Base-by-base conservation (phyloP, 2,888 invertebrate species). In the Monopis laevigella region DNA sequence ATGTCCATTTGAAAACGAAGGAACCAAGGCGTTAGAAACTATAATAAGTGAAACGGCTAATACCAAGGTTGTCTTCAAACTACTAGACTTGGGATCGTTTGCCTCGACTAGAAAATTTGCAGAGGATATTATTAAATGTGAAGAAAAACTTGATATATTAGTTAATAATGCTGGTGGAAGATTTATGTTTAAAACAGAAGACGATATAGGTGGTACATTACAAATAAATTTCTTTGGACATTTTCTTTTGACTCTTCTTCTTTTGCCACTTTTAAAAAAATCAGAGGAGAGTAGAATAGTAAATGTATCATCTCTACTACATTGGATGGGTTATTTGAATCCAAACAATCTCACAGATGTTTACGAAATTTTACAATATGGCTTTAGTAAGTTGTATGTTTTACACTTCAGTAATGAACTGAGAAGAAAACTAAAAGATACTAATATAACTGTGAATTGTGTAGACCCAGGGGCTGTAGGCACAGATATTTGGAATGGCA, bases 181-280 rank as follows among this genome's bases (percentile, higher is more conserved):
- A 2, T 36, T 36, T 11, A 85, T 78, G 36, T 80, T 74, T 27
- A 74, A 84, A 41, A 90, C 92, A 13, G 86, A 87, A 52, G 95
- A 96, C 56, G 93, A 90, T 1, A 67, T 96, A 46, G 94, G 96
- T 61, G 74, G 88, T 46, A 92, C 92, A 7, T 93, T 96, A 90
- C 95, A 92, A 39, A 93, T 95, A 2, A 98, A 98, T 65, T 92
- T 96, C 56, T 93, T 91, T 62, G 97, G 97, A 0, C 92, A 94
- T 8, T 97, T 96, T 63, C 80, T 98, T 21, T 75, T 98, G 39
- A 96, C 96, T 0, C 89, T 95, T 61, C 84, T 98, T 21, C 83
- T 98, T 26, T 86, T 93, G 50, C 92, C 92, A 70, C 71, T 93
- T 46, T 58, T 93, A 47, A 89, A 86, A 60, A 86, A 83, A 56